Percentiles rank a stretch among this genome's conserved stretches.
These are phyloP conservation scores for Batillaria attramentaria DNA, from an alignment of 1,140 invertebrate species.

Conservation along the genomic window DNA sequence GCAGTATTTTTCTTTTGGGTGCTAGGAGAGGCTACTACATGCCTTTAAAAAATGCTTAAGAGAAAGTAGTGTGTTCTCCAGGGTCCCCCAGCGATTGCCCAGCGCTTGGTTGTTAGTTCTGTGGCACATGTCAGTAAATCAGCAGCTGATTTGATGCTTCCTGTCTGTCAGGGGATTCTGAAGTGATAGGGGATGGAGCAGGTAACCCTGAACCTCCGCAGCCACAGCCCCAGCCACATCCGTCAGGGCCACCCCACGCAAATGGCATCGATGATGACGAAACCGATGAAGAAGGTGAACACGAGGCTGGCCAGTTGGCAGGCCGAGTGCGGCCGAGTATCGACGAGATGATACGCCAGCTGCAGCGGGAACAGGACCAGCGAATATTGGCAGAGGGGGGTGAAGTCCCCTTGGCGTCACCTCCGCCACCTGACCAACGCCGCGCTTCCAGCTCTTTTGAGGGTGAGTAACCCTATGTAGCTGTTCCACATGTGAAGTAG, in stretches of 20 bases:
- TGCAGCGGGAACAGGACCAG: slow-evolving; percentile 75
- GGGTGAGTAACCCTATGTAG: slow-evolving; percentile 19
- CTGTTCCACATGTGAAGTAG: not conserved
- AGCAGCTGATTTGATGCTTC: not conserved
- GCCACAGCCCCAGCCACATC: not conserved
- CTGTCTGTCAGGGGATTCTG: slow-evolving; percentile 61
- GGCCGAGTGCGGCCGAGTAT: slow-evolving; percentile 77
- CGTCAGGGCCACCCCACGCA: not conserved
- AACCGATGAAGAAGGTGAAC: slow-evolving; percentile 5
- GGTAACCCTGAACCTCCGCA: not conserved
- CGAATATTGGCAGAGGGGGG: slow-evolving; percentile 49
- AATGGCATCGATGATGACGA: slow-evolving; percentile 32
- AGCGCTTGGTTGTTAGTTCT: too few species aligned
- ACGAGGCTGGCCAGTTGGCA: slow-evolving; percentile 26
- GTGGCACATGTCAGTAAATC: too few species aligned
- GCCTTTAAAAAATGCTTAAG: too few species aligned
- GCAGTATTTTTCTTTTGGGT: too few species aligned
- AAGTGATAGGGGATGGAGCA: slow-evolving; percentile 68
- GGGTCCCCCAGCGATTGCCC: too few species aligned
- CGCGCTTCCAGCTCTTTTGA: not conserved
- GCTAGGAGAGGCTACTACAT: too few species aligned
- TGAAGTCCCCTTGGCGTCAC: slow-evolving; percentile 41
- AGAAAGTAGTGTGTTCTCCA: too few species aligned
- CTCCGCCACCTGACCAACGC: slow-evolving; percentile 13
- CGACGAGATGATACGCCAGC: slow-evolving; percentile 81